These are phyloP conservation scores for Drosophila anceps DNA, from an alignment of 2,888 invertebrate genomes.

Conservation along the genomic window DNA sequence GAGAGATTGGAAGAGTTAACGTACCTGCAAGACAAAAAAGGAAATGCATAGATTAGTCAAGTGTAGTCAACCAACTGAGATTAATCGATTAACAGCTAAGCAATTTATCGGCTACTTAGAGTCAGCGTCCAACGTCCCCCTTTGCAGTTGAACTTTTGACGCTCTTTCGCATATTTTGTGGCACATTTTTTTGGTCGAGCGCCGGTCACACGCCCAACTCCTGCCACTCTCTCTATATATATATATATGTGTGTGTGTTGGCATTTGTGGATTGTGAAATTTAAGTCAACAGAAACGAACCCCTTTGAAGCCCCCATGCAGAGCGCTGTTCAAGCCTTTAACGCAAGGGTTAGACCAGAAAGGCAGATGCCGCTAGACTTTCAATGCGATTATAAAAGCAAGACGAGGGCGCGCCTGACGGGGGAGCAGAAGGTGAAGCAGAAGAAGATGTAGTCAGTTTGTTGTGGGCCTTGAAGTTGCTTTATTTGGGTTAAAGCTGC, in stretches of 20 bases:
- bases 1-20: conserved; percentile 9
- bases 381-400: conserved; percentile 54
- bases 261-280: conserved; percentile 40
- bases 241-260: conserved; percentile 32
- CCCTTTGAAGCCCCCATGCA: conserved; percentile 50
- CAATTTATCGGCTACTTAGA: not conserved
- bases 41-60: conserved; percentile 3
- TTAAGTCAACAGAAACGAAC: conserved; percentile 34
- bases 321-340: conserved; percentile 25
- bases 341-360: conserved; percentile 41
- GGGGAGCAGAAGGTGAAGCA: not conserved
- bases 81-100: conserved; percentile 11
- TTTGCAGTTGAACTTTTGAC: conserved; percentile 4
- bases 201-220: conserved; percentile 29
- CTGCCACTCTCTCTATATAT: conserved; percentile 18
- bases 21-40: conserved; percentile 45
- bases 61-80: not conserved
- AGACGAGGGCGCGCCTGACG: too few relatives aligned
- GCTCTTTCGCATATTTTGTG: conserved; percentile 48
- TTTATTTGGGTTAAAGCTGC: conserved; percentile 66
- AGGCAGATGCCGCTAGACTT: conserved; percentile 54
- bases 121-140: not conserved
- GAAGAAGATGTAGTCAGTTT: conserved; percentile 1
- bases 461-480: conserved; percentile 37
- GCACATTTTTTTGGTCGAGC: conserved; percentile 39